Evolutionary conservation across 2,888 invertebrate genomes (phyloP), one percentile per base, ranked within the genome.

Genomic region (Amphipyra berbera): DNA sequence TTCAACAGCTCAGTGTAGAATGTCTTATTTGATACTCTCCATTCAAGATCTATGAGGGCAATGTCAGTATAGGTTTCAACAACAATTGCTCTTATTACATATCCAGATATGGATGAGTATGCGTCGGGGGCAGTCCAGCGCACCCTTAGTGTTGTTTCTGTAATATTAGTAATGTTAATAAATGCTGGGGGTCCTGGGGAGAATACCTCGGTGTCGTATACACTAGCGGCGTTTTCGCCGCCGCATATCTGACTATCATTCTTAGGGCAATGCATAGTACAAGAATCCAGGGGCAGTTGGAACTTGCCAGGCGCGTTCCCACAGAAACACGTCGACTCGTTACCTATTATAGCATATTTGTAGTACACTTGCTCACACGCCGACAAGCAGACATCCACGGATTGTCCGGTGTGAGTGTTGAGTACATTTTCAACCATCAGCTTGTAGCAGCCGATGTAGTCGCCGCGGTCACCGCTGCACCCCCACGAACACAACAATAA

Each of bases 131-230:
- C 82, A 8, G 95, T 88, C 97, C 97, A 97, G 44, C 87, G 88
- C 14, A 97, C 83, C 49, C 95, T 91, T 10, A 97, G 88, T 57
- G 96, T 96, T 2, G 96, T 96, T 75, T 97, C 96, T 0, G 96
- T 96, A 57, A 95, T 87, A 77, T 96, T 96, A 3, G 90, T 83
- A 3, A 97, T 87, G 48, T 91, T 86, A 21, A 97, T 83, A 61
- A 96, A 94, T 65, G 93, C 91, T 0, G 98, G 97, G n/a, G 97
- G 96, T 7, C 97, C 97, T 14, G 97, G 96, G 9, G 96, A 96
- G 44, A 85, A 81, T n/a, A 95, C 88, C 38, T 96, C 96, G 0
- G 97, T 97, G 44, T 96, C 95, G 81, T 97, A 97, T 35, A 97
- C 96, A 75, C 96, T 96, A 58, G 96, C 96, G 0, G 96, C 95